Conservation (phyloP, 2,888 invertebrate genomes). For the Listrodromus nycthemerus region DNA sequence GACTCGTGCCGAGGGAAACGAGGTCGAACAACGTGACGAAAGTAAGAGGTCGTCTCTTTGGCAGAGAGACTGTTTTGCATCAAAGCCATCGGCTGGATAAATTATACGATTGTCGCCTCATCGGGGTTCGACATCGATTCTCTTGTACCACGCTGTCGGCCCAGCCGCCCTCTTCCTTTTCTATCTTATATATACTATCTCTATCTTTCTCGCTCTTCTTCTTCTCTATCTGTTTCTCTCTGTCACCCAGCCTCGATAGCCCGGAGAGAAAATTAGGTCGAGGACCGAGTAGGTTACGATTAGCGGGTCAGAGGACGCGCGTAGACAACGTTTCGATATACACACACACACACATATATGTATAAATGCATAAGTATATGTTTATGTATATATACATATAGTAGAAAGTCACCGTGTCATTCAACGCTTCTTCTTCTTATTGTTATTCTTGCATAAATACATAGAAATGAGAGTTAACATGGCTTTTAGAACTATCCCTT, state of each 20-base stretch:
- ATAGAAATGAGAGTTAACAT: conserved; percentile 71
- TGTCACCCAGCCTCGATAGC: conserved; percentile 60
- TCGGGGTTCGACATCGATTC: conserved; percentile 64
- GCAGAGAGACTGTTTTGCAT: conserved; percentile 41
- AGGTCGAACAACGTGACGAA: conserved; percentile 48
- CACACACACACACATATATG: background rate
- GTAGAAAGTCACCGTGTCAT: conserved; percentile 72
- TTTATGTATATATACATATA: background rate
- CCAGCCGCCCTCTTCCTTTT: conserved; percentile 38
- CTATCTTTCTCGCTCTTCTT: conserved; percentile 13
- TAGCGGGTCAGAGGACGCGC: conserved; percentile 66
- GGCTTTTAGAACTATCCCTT: conserved; percentile 75
- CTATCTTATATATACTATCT: conserved; percentile 17
- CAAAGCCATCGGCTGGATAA: conserved; percentile 40
- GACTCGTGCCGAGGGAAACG: conserved; percentile 56
- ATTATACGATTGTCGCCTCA: conserved; percentile 61
- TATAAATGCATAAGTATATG: too few relatives aligned
- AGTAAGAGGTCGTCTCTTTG: conserved; percentile 18
- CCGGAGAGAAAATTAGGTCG: conserved; percentile 69
- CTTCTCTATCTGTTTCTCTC: conserved; percentile 37
- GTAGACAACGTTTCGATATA: conserved; percentile 63
- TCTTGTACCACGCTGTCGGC: conserved; percentile 41
- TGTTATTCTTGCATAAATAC: conserved; percentile 60
- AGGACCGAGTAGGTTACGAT: conserved; percentile 71
- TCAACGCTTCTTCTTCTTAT: conserved; percentile 67